Evolutionary conservation across 2,113 vertebrate genomes (phyloP), one percentile per base, ranked within the genome.

Genomic region (Caranx melampygus): DNA sequence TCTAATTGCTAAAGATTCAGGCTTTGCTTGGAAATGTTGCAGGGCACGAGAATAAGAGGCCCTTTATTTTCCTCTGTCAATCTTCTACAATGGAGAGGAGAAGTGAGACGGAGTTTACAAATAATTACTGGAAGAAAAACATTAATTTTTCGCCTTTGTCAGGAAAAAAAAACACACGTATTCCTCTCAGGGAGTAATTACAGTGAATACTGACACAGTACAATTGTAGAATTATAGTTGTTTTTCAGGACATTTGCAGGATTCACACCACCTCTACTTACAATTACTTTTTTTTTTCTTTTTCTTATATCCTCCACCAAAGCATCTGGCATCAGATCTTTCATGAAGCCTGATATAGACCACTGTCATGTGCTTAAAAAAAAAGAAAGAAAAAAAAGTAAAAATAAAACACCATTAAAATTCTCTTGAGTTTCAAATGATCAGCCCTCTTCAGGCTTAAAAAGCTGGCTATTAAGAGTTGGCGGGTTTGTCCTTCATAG

Each of bases 131-230:
- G 47, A 73, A 71, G 74, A 85, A 78, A 82, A 86, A 75, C 62
- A 52, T 68, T 35, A 31, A 65, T 82, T 72, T 62, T 54, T 60
- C 8, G 7, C 20, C 49, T 75, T 62, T 75, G 21, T 77, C 64
- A 60, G 80, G 52, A 64, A 85, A 79, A 3, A 49, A 59, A 69
- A 11, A 52, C 33, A 69, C 14, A 52, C 33, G 64, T 2, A 72
- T 85, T 75, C 55, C 90, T 91, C 88, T 87, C 65, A 21, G 86
- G 89, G 89, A 87, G 75, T 87, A 89, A 93, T 93, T 93, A 90
- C 33, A 59, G 47, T 44, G 69, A 77, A 78, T 84, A 73, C 64
- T 73, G 72, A 79, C 70, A 75, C 7, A 6, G 34, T 51, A 44
- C 52, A 10, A 57, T 70, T 31, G 20, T 66, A 35, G 21, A 34